Base-by-base conservation (phyloP, 2,888 invertebrate genomes). In the Eilema depressum region DNA sequence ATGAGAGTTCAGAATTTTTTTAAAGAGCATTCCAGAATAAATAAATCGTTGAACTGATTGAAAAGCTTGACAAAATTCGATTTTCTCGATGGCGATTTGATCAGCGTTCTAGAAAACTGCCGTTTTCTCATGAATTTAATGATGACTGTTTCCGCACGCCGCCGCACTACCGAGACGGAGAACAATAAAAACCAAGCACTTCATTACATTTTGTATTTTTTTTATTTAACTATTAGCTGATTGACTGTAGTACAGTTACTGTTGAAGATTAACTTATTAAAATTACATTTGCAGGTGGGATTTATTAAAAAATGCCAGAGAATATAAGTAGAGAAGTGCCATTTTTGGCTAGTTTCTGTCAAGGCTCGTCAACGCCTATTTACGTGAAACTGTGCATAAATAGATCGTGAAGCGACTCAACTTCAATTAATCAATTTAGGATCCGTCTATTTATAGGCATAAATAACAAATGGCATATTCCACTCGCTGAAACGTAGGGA, bases 41-140 rank as follows among this genome's bases (percentile, higher is more conserved):
- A 41, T 63, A 63, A 37, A 37, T 23, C 17, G 37, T 33, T 62
- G 62, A 62, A 62, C 33, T 61, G 62, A 11, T 33, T 33, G 37
- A n/a, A 23, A n/a, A 17, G 33, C 37, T 37, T 20, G 23, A 41
- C 20, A 23, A 37, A 25, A 25, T 63, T 63, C 25, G 25, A 63
- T 63, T 63, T 63, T 10, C 25, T 20, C 47, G 25, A 63, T 17
- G 17, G 23, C 25, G 37, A 37, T 30, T 37, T 63, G 47, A 47
- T 47, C 47, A 47, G 20, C 3, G 20, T 47, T 47, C 47, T 47
- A 47, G 47, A 47, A 47, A 47, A 47, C 12, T 62, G 23, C 20
- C 30, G n/a, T 23, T 62, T 47, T 47, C 47, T 47, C 47, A 47
- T 47, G 20, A 47, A 47, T 20, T 20, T 47, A 47, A 47, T 41